phyloP scores from a whole-genome alignment of 2,888 invertebrate species.

The Tricholauxania praeusta region DNA sequence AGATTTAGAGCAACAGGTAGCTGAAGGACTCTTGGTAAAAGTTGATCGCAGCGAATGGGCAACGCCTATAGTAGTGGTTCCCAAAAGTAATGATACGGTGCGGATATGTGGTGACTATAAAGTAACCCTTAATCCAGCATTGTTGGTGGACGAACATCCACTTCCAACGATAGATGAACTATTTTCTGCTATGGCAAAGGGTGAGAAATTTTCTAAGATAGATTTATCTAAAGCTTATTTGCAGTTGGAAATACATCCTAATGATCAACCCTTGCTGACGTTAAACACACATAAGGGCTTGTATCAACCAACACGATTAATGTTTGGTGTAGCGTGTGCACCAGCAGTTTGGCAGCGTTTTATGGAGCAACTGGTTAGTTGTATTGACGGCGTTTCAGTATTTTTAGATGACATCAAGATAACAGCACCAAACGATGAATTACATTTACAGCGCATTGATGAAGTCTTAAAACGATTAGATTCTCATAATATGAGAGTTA shows the following conservation, averaged over 20 bases:
- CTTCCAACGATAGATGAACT: conserved; percentile 51
- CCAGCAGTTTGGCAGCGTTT: too few species aligned
- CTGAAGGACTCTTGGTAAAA: conserved; percentile 41
- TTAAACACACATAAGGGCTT: conserved; percentile 60
- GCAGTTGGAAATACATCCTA: conserved; percentile 57
- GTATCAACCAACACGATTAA: too few species aligned
- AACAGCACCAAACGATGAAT: too few species aligned
- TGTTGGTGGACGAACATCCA: conserved; percentile 52
- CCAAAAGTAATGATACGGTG: conserved; percentile 50
- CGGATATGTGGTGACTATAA: conserved; percentile 51
- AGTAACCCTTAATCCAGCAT: conserved; percentile 50
- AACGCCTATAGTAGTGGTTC: conserved; percentile 56
- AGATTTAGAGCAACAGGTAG: conserved; percentile 45
- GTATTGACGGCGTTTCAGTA: too few species aligned
- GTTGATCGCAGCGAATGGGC: conserved; percentile 55
- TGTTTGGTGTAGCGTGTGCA: too few species aligned
- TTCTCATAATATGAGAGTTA: too few species aligned
- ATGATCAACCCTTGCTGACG: conserved; percentile 55
- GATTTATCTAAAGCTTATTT: conserved; percentile 59
- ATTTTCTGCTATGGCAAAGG: conserved; percentile 49
- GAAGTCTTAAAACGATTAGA: too few species aligned
- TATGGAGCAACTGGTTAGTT: too few species aligned
- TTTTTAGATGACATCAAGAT: too few species aligned
- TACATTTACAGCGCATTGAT: too few species aligned
- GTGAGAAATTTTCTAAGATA: conserved; percentile 51